A percentile compares a stretch with the other conserved stretches of the same genome.
Evolutionary conservation across 1,140 invertebrate genomes (phyloP).

Genomic region (Arion vulgaris): DNA sequence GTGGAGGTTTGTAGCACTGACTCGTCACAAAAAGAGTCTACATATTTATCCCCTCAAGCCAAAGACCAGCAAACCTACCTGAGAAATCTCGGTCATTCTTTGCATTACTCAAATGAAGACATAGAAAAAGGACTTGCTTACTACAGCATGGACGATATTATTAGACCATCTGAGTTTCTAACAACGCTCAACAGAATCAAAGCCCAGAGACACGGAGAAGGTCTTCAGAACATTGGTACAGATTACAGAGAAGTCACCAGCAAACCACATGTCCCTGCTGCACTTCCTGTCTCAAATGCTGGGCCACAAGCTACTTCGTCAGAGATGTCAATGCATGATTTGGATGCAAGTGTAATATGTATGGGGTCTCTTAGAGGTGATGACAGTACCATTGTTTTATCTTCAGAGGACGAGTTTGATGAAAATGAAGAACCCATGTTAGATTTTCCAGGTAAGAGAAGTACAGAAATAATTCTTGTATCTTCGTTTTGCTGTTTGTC

Average conservation of each 20-base stretch:
- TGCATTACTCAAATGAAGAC: constrained; percentile 48
- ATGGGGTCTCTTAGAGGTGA: neutral
- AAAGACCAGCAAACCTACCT: constrained; percentile 42
- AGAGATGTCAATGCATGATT: constrained; percentile 28
- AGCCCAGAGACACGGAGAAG: neutral
- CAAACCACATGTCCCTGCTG: neutral
- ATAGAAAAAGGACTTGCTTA: constrained; percentile 52
- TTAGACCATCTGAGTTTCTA: constrained; percentile 57
- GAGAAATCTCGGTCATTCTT: constrained; percentile 44
- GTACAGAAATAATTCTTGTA: neutral
- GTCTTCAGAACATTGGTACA: constrained; percentile 22
- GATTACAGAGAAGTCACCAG: neutral
- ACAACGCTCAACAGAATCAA: constrained; percentile 43
- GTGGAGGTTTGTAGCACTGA: neutral
- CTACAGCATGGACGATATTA: constrained; percentile 48
- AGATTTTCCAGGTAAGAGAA: neutral
- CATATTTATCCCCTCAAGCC: neutral
- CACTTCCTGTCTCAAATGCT: neutral
- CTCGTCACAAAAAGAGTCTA: neutral
- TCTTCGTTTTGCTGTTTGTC: neutral
- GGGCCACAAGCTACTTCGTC: neutral
- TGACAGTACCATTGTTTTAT: neutral
- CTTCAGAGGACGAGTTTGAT: neutral
- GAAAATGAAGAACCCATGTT: neutral
- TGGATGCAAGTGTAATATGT: neutral